A percentile compares a stretch with the other conserved stretches of the same genome.
phyloP scores from a whole-genome alignment of 2,888 invertebrate genomes.

The Urechis unicinctus region DNA sequence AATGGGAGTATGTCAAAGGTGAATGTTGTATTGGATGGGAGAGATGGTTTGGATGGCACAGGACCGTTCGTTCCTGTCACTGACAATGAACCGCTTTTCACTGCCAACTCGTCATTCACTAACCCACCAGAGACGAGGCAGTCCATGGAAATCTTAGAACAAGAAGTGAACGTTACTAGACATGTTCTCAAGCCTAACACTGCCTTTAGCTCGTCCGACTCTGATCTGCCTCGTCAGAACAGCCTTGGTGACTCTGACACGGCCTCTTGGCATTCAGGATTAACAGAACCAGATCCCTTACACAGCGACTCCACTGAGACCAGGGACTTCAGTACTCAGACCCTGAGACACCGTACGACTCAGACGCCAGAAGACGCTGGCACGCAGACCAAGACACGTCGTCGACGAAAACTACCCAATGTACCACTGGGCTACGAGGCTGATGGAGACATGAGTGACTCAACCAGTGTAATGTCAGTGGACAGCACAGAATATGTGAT shows the following conservation, averaged over 20 bases:
- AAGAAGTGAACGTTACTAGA: not conserved
- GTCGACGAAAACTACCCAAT: constrained; percentile 2
- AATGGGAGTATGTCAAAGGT: too few relatives aligned
- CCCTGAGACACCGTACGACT: constrained; percentile 10
- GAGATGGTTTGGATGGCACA: too few relatives aligned
- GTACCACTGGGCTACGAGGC: too few relatives aligned
- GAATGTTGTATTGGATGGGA: too few relatives aligned
- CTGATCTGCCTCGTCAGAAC: not conserved
- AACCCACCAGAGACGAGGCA: not conserved
- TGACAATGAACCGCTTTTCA: not conserved
- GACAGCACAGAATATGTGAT: too few relatives aligned
- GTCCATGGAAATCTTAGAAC: constrained; percentile 7
- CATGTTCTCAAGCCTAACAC: constrained; percentile 4
- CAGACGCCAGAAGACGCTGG: constrained; percentile 13
- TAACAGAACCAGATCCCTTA: constrained; percentile 14
- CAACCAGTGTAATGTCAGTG: too few relatives aligned
- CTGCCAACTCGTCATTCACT: not conserved
- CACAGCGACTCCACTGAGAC: not conserved
- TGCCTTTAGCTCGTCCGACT: not conserved
- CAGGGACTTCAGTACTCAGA: constrained; percentile 8
- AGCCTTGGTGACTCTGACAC: not conserved
- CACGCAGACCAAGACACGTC: constrained; percentile 8
- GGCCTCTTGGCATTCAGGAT: constrained; percentile 8
- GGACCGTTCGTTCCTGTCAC: not conserved
- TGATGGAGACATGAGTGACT: too few relatives aligned